Conservation (phyloP, 2,113 vertebrate species). For the Tragelaphus scriptus region DNA sequence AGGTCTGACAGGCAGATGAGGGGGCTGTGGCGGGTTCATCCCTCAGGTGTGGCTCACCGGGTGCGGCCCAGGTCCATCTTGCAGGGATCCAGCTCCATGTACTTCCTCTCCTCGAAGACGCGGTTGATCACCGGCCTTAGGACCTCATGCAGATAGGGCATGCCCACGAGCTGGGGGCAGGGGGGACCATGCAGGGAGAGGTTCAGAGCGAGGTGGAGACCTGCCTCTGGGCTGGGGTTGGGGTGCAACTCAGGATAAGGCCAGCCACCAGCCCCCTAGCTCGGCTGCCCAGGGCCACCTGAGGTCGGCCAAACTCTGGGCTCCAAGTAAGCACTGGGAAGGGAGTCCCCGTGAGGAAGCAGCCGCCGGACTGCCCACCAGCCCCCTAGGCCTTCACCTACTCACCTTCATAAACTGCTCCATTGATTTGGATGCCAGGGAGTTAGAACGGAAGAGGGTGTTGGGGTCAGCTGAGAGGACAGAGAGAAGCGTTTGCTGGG, state of each 20-base stretch:
- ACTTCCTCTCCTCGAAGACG: slow-evolving; percentile 93
- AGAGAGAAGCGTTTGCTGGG: neutral
- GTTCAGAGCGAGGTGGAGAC: neutral
- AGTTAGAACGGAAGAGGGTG: slow-evolving; percentile 94
- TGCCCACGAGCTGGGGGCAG: slow-evolving; percentile 86
- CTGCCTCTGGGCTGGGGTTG: neutral
- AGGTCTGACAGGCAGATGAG: accelerated
- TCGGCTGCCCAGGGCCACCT: neutral
- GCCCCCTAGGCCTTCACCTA: accelerated
- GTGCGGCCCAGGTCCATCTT: slow-evolving; percentile 89
- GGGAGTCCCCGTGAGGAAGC: neutral
- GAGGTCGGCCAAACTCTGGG: neutral
- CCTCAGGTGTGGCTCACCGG: slow-evolving; percentile 74
- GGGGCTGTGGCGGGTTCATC: accelerated
- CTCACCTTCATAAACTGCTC: slow-evolving; percentile 87
- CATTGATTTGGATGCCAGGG: slow-evolving; percentile 92
- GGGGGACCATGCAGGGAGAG: neutral
- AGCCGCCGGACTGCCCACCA: accelerated
- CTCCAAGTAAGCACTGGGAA: neutral
- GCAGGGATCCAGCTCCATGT: slow-evolving; percentile 91
- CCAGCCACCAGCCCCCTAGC: neutral
- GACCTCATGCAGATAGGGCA: slow-evolving; percentile 92
- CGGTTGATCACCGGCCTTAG: slow-evolving; percentile 86
- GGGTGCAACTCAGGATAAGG: neutral
- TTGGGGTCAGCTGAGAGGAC: slow-evolving; percentile 88